Base-by-base conservation (phyloP, 2,113 vertebrate genomes). In the Anser brachyrhynchus region DNA sequence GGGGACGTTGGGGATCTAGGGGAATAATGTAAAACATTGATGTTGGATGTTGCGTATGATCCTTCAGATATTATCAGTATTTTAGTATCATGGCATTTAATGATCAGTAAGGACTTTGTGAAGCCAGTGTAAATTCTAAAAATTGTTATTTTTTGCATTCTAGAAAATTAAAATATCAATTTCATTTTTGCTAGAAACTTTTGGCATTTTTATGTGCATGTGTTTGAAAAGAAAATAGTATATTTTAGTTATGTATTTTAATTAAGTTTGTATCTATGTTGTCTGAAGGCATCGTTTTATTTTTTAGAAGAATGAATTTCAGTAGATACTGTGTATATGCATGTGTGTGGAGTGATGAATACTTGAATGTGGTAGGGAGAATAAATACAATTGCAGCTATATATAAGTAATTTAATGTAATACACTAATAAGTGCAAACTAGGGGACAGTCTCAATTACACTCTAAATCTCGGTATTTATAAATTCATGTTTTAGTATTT, bases 11-110 rank as follows among this genome's bases (percentile, higher is more conserved):
- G n/a, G 65, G 55, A 57, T 41, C 29, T 37, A 35, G 22, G 29
- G 20, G 3, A 58, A 23, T 71, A 74, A n/a, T 23, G 59, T 35
- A 58, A 77, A 77, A 18, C 7, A 31, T 18, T 0, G 0, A 5
- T 5, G 3, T 67, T 65, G 26, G 61, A 52, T 19, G 11, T 17
- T 69, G 14, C 35, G 28, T 17, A 3, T 2, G 46, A 37, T 74
- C 51, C 31, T 57, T 39, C 19, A 71, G 23, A 23, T 0, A 35
- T 61, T 65, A 58, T 44, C 18, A 11, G 2, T 43, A 17, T 72
- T 91, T 79, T 65, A 39, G 23, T 18, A 13, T 84, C 69, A 25
- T 0, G 19, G 5, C 4, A 33, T 28, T 59, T 72, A 67, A 54
- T 62, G 37, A 54, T 8, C 35, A 20, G 59, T 59, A 55, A 55